Evolutionary conservation across 2,113 vertebrate genomes (phyloP), one percentile per base, ranked within the genome.

Genomic region (Oceanites oceanicus): DNA sequence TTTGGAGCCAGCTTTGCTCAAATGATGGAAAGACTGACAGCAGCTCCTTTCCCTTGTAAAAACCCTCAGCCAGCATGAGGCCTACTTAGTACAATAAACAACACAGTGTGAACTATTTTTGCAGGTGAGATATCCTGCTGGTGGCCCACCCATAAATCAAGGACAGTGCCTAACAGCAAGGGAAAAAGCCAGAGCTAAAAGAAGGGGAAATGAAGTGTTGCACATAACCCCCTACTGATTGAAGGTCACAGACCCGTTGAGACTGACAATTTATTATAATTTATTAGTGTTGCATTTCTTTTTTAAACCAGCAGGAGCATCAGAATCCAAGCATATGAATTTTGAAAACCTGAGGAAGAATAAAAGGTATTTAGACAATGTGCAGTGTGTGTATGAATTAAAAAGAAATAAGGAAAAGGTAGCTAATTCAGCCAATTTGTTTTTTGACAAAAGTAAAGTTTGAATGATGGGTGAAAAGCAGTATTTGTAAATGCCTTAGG

Each of bases 41-140:
- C 97, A 97, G 97, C 92, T 97, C 95, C 90, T 97, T 98, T 92
- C 86, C 94, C 98, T 97, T 98, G 97, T 97, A 98, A 98, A 98
- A 98, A 96, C 97, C 97, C 96, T 93, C 94, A 96, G 95, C 90
- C 98, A 98, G 97, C 98, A 91, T 98, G 98, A 97, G 97, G 97
- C 95, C 98, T 98, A 98, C 98, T 99, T 98, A 98, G 97, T 98
- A 98, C 97, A 99, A 98, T 98, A 98, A 98, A 98, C 98, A 98
- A 96, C 96, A 95, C 98, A 98, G 98, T 98, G 96, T 96, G 98
- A 97, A 98, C 98, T 99, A 98, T 99, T 99, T 99, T 98, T 98
- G 98, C 98, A 99, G 99, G 98, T 99, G 98, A 98, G 97, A 97
- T 97, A 95, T 97, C 98, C 98, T 98, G 97, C 98, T 98, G 98